A percentile compares a stretch with the other conserved stretches of the same genome.
Conservation (phyloP, 2,797 vertebrate genomes). For the Chaenodraco wilsoni region DNA sequence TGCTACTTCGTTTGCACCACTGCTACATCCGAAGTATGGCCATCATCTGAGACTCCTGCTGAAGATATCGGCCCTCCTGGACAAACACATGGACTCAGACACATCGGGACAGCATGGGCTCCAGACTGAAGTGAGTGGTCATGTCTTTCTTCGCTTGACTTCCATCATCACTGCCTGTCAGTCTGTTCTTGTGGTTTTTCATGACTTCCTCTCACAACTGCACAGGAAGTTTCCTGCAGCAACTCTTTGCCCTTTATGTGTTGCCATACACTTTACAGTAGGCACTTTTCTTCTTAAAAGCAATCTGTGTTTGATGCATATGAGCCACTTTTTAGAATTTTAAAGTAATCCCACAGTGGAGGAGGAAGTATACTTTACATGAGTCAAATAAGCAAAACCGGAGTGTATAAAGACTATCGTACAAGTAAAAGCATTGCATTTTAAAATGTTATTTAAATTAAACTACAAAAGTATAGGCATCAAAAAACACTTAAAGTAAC, state of each 20-base stretch:
- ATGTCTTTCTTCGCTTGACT: neutral
- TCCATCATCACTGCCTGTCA: constrained; percentile 45
- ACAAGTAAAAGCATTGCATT: neutral
- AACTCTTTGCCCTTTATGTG: constrained; percentile 29
- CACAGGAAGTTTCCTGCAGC: constrained; percentile 74
- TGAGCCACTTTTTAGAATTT: neutral
- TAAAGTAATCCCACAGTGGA: neutral
- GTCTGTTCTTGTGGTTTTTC: constrained; percentile 67
- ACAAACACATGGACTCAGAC: constrained; percentile 73
- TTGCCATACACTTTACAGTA: constrained; percentile 12
- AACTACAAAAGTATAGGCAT: neutral
- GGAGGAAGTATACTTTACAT: neutral
- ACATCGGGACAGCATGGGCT: constrained; percentile 77
- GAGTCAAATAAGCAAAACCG: neutral
- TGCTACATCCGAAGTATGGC: constrained; percentile 32
- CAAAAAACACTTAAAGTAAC: neutral
- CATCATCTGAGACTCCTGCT: constrained; percentile 26
- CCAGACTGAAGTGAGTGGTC: constrained; percentile 83
- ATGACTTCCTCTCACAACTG: constrained; percentile 73
- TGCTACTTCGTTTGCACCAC: constrained; percentile 28
- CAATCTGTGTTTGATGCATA: neutral
- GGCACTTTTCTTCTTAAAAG: constrained; percentile 10
- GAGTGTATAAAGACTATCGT: neutral
- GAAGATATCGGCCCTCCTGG: constrained; percentile 43
- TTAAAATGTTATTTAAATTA: neutral